Base-by-base conservation (phyloP, 2,797 vertebrate genomes). In the Borostomias antarcticus region DNA sequence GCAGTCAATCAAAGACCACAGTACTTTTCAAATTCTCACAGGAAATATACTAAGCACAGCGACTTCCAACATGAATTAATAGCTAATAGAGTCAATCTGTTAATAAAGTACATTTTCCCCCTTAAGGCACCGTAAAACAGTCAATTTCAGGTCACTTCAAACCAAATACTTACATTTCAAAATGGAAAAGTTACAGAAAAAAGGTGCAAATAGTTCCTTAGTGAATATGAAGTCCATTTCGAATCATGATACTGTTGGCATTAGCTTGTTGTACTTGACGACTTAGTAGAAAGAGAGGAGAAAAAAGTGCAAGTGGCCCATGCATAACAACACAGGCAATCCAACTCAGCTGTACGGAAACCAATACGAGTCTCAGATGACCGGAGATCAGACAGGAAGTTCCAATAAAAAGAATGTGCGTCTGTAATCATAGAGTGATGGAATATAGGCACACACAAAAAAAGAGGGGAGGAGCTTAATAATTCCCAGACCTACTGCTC, bases 401-500 rank as follows among this genome's bases (percentile, higher is more conserved):
- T 73, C 74, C 37, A 58, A 9, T 19, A 64, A 30, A 62, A 52
- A 58, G 62, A 80, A 43, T 60, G 57, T 63, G 64, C 30, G 71
- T 73, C 78, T 70, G 73, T 58, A 70, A 40, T 63, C 56, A 66
- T 37, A 70, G 43, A 65, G 57, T 54, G 62, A 73, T 11, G 19
- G 43, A 73, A 58, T 45, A 70, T 64, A 78, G 75, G 72, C 26
- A 72, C 75, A 76, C 77, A 69, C 1, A 58, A 15, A 0, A 57
- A 68, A 43, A 65, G 60, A 61, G 53, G 32, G 48, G 59, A 59
- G 64, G 57, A 69, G 45, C 76, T 80, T 83, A 88, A 35, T 72
- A 84, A 21, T 61, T 69, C 47, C 61, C 73, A 32, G 87, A 83
- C 23, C 80, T 76, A 63, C 78, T 85, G 82, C 85, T 83, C 68